Evolutionary conservation across 2,888 invertebrate species (phyloP), one percentile per base, ranked within the genome.

Genomic region (Caenorhabditis sp.): DNA sequence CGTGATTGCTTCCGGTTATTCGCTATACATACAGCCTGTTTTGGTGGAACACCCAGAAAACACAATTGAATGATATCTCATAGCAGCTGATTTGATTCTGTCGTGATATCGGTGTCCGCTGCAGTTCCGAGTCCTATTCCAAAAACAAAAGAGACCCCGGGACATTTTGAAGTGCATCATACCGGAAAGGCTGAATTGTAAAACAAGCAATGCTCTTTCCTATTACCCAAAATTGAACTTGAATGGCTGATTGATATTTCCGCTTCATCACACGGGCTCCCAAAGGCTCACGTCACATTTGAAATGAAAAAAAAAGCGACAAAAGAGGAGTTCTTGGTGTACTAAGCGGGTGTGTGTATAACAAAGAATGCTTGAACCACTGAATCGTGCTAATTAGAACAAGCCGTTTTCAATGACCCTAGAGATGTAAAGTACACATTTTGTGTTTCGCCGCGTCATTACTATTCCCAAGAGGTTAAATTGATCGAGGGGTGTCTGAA

Each of bases 201-300:
- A 59, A 72, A 59, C 31, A 19, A 49, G 49, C 19, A 12, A 24
- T 12, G 44, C 47, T 22, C 19, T n/a, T 58, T 59, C 28, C 59
- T 59, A 38, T 59, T 44, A 49, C 28, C 49, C 63, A 63, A 38
- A 70, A 79, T 79, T 79, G 69, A 77, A 77, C 69, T 77, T 69
- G 77, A 69, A 77, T 77, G 77, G 68, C 64, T 76, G 76, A 77
- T 70, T 70, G 79, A 79, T 70, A 79, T 79, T 70, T 79, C 70
- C 70, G 77, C 69, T 35, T 51, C 68, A 28, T 54, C 68, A 49
- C 68, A 28, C 47, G 8, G 19, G n/a, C 31, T 22, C 7, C 63
- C 51, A 35, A 26, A 56, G 66, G 58, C 61, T 70, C 77, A 77
- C 69, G 63, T 69, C 77, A 74, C 56, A 51, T 24, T 24, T 22